Evolutionary conservation across 2,113 vertebrate species (phyloP).

Genomic region (Chloebia gouldiae): DNA sequence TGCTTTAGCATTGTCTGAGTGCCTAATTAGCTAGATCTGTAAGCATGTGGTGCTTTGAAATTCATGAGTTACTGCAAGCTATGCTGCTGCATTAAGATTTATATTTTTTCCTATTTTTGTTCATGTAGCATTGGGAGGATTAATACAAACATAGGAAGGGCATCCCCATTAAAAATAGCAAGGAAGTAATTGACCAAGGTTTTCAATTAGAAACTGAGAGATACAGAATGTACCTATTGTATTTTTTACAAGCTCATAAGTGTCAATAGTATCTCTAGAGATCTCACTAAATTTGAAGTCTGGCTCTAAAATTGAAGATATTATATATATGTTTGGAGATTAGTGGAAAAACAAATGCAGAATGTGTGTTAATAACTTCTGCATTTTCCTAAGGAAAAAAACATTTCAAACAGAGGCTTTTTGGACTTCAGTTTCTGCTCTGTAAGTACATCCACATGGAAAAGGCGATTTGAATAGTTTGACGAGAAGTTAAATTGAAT

Average conservation of each 20-base stretch:
- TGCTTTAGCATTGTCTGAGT: conserved; percentile 29
- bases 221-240: accelerated
- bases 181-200: not conserved
- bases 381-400: not conserved
- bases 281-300: not conserved
- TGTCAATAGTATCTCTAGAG: not conserved
- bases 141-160: not conserved
- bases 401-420: not conserved
- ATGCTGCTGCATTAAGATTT: not conserved
- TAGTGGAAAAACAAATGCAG: not conserved
- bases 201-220: not conserved
- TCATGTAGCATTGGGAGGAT: not conserved
- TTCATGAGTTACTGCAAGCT: not conserved
- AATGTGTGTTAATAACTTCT: not conserved
- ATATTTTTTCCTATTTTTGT: not conserved
- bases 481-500: not conserved
- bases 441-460: not conserved
- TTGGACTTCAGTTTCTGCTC: not conserved
- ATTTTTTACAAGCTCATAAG: not conserved
- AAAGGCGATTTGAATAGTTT: not conserved
- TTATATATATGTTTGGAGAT: not conserved
- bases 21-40: conserved; percentile 32
- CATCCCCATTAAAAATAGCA: not conserved
- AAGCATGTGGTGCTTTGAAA: not conserved
- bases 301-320: not conserved